Percentiles rank a stretch among this genome's conserved stretches.
These are phyloP conservation scores for Chymomyza amoena DNA, from an alignment of 2,888 invertebrate species.

Conservation along the genomic window DNA sequence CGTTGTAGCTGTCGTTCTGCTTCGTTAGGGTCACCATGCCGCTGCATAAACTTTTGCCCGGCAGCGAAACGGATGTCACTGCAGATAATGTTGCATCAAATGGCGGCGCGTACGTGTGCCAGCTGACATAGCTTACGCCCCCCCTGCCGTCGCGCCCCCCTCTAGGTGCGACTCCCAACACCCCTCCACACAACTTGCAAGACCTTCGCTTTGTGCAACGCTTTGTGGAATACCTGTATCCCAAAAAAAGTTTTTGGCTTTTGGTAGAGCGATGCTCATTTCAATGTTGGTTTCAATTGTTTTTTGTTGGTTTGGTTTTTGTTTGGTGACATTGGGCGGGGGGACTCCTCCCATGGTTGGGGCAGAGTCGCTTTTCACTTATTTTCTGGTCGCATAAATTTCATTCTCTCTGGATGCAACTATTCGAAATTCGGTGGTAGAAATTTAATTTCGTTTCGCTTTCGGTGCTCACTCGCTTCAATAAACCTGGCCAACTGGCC, in stretches of 20 bases:
- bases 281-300: background rate
- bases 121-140: conserved; percentile 1
- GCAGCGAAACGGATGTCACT: conserved; percentile 51
- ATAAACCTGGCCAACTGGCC: conserved; percentile 17
- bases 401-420: conserved; percentile 24
- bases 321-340: conserved; percentile 7
- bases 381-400: conserved; percentile 28
- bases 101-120: conserved; percentile 48
- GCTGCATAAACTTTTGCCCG: conserved; percentile 50
- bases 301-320: conserved; percentile 26
- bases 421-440: conserved; percentile 31
- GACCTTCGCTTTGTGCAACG: background rate
- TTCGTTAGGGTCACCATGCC: conserved; percentile 52
- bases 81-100: conserved; percentile 62
- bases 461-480: conserved; percentile 30
- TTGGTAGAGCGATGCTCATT: background rate
- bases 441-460: conserved; percentile 39
- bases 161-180: background rate
- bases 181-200: background rate
- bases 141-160: conserved; percentile 32
- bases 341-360: conserved; percentile 14
- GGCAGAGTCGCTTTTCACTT: conserved; percentile 1
- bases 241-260: conserved; percentile 2
- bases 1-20: conserved; percentile 43
- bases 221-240: background rate